phyloP scores from a whole-genome alignment of 1,140 invertebrate species.

The Aphidius ervi region DNA sequence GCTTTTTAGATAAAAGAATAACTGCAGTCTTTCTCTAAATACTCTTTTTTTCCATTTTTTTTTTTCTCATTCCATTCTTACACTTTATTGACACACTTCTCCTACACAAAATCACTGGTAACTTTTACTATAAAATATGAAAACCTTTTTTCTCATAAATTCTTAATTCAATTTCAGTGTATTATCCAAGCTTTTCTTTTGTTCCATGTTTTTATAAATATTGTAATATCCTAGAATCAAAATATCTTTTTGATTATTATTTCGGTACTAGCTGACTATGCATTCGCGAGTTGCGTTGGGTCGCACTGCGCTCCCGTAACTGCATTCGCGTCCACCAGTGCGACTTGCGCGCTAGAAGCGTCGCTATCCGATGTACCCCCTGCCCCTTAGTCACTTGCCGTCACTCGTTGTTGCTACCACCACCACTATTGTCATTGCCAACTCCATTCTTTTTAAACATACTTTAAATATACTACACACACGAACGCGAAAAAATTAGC shows the following conservation, averaged over 20 bases:
- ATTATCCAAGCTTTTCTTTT: no score
- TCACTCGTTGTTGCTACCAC: constrained; percentile 14
- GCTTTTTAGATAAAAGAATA: no score
- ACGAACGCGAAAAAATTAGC: not conserved
- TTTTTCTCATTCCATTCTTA: no score
- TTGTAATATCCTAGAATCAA: constrained; percentile 22
- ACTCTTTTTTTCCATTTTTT: no score
- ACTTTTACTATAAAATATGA: no score
- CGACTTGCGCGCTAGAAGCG: constrained; percentile 49
- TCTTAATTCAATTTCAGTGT: no score
- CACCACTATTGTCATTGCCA: constrained; percentile 1
- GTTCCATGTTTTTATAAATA: no score
- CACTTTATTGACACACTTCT: no score
- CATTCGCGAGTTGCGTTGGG: constrained; percentile 51
- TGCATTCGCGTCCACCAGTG: constrained; percentile 49
- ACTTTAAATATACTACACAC: not conserved
- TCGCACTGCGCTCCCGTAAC: constrained; percentile 56
- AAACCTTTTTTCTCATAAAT: no score
- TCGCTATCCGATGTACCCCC: constrained; percentile 43
- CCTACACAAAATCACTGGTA: no score
- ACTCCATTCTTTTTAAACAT: not conserved
- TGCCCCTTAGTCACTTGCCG: constrained; percentile 22
- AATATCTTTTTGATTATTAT: constrained; percentile 32
- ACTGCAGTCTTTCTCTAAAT: no score
- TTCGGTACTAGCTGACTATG: constrained; percentile 42